Evolutionary conservation across 2,113 vertebrate genomes (phyloP).

Genomic region (human): GRCh38 chr2:211121501-211122000

Average conservation of each 20-base stretch:
- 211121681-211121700: neutral
- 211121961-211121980: neutral
- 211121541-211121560: slow-evolving; percentile 24
- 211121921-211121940: neutral
- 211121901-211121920: neutral
- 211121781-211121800: neutral
- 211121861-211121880: neutral
- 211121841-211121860: neutral
- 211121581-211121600: slow-evolving; percentile 10
- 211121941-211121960: neutral
- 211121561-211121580: slow-evolving; percentile 4
- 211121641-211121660: neutral
- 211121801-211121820: neutral
- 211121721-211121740: neutral
- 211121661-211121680: neutral
- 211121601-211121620: neutral
- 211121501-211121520: slow-evolving; percentile 8
- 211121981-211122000: neutral
- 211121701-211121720: neutral
- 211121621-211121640: slow-evolving; percentile 11
- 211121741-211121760: neutral
- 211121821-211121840: neutral
- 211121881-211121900: neutral
- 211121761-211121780: neutral
- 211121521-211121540: slow-evolving; percentile 29